phyloP scores from a whole-genome alignment of 1,140 invertebrate genomes.

The Aphaenogaster floridana region DNA sequence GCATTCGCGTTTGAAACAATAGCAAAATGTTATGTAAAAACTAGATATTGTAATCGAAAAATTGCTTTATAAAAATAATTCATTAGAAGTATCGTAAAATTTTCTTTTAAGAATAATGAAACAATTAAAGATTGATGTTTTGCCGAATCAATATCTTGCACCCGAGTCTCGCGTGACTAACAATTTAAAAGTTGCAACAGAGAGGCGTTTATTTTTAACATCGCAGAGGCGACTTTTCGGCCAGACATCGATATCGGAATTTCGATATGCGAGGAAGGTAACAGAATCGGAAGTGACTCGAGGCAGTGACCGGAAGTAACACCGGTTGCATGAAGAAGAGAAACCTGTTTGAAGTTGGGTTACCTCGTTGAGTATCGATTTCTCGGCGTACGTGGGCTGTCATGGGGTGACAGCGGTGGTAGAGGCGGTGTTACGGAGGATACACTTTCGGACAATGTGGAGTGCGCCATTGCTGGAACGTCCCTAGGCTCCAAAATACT shows the following conservation, averaged over 20 bases:
- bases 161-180: neutral
- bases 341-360: slow-evolving; percentile 67
- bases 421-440: slow-evolving; percentile 92
- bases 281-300: slow-evolving; percentile 66
- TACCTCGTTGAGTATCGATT: slow-evolving; percentile 83
- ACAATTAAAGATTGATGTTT: neutral
- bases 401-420: slow-evolving; percentile 91
- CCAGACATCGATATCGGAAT: slow-evolving; percentile 58
- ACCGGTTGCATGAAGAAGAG: slow-evolving; percentile 67
- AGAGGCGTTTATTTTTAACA: slow-evolving; percentile 45
- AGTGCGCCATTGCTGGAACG: slow-evolving; percentile 86
- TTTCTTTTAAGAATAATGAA: slow-evolving; percentile 1
- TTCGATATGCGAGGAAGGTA: slow-evolving; percentile 48
- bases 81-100: neutral
- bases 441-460: slow-evolving; percentile 89
- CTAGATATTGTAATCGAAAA: neutral
- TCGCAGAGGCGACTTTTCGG: neutral
- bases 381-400: slow-evolving; percentile 84
- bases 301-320: slow-evolving; percentile 69
- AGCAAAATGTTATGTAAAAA: neutral
- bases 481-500: slow-evolving; percentile 91
- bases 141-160: slow-evolving; percentile 22
- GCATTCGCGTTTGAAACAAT: neutral
- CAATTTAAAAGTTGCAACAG: slow-evolving; percentile 34
- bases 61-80: slow-evolving; percentile 12